These are phyloP conservation scores for Scelioninae gen. 1 DNA, from an alignment of 2,888 invertebrate species.

Conservation along the genomic window DNA sequence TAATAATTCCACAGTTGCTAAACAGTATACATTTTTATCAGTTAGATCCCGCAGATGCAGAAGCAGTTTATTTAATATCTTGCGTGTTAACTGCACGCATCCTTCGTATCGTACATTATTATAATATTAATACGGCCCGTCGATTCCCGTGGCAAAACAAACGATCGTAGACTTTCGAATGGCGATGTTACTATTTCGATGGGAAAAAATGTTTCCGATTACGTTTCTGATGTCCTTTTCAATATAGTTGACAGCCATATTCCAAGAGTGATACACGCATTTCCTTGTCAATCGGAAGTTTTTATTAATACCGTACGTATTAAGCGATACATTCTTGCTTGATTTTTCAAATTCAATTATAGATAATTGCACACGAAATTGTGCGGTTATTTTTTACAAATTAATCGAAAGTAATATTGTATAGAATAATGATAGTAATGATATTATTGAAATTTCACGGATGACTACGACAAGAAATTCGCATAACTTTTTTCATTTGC, in stretches of 20 bases:
- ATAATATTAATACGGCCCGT: slow-evolving; percentile 23
- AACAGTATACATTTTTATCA: no score
- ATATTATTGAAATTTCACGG: slow-evolving; percentile 25
- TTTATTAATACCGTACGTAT: neutral
- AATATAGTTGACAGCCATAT: neutral
- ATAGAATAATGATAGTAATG: slow-evolving; percentile 11
- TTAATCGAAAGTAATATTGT: slow-evolving; percentile 20
- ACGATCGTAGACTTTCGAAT: slow-evolving; percentile 47
- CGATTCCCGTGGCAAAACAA: slow-evolving; percentile 28
- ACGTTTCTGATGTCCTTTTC: slow-evolving; percentile 37
- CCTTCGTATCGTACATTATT: slow-evolving; percentile 11
- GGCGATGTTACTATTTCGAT: slow-evolving; percentile 12
- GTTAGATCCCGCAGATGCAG: no score
- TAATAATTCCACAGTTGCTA: no score
- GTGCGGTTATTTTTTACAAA: slow-evolving; percentile 7
- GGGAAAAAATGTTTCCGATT: slow-evolving; percentile 7
- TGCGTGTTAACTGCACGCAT: slow-evolving; percentile 5
- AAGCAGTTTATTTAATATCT: neutral
- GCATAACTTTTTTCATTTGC: slow-evolving; percentile 6
- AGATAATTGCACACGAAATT: slow-evolving; percentile 9
- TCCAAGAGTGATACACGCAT: neutral
- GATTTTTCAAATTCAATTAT: slow-evolving; percentile 11
- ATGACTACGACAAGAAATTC: slow-evolving; percentile 2
- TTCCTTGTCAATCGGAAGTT: slow-evolving; percentile 35
- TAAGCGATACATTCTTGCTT: neutral